Base-by-base conservation (phyloP, 1,140 invertebrate genomes). In the Portunus trituberculatus region DNA sequence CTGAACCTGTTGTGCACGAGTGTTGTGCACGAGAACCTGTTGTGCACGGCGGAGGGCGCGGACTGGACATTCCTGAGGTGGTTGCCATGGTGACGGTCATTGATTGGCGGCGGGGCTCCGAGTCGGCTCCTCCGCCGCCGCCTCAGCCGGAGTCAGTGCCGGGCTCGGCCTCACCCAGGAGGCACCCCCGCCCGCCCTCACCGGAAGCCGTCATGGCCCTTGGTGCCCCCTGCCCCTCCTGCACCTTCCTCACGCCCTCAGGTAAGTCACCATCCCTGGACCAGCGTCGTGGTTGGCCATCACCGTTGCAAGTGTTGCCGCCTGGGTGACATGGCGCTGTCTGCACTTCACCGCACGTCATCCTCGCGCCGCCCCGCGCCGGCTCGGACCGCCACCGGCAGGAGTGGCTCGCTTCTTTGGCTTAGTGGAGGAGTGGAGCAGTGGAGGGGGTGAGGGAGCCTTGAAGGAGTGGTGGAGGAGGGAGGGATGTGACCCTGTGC, bases 61-160 rank as follows among this genome's bases (percentile, higher is more conserved):
- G 59, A 39, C 88, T 91, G 93, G 93, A 94, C 93, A 94, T 94
- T 94, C 93, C 93, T 94, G 93, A 94, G 93, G 93, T 94, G 76
- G 93, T 94, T 52, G 88, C 48, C 87, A 94, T 94, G 93, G 93
- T 76, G 48, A 94, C 89, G 93, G 32, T 91, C 93, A 94, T 94
- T 94, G 93, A 94, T 94, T 94, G 93, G 93, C 82, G 88, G 93
- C 45, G 28, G 83, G 76, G 88, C 59, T 48, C 25, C 45, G 1
- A 29, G 93, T 46, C 16, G 32, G n/a, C 89, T 14, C 52, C 91
- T 39, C 67, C 91, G 52, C 59, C 67, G n/a, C 32, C 29, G 91
- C 91, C 91, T 32, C 82, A 29, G 48, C 46, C 16, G 52, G 46
- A n/a, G 83, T 20, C 59, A 87, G 83, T 93, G 45, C 39, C 45